These are phyloP conservation scores for Drosophila jambulina DNA, from an alignment of 1,140 invertebrate species.

Conservation along the genomic window DNA sequence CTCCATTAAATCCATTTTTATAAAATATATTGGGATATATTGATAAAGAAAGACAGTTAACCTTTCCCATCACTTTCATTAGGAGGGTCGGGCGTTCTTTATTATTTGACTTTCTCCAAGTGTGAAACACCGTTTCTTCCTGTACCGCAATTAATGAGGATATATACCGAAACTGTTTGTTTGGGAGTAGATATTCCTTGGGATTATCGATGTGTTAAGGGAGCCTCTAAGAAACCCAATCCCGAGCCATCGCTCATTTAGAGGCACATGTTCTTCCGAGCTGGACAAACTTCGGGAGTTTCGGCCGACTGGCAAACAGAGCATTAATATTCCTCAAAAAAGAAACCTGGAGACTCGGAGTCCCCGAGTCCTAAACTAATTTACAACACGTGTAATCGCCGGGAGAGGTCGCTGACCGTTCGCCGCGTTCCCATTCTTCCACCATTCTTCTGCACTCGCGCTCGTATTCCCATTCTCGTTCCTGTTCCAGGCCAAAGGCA, in stretches of 20 bases:
- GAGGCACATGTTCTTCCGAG: constrained; percentile 27
- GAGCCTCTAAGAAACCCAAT: not conserved
- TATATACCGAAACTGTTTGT: not conserved
- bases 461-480: constrained; percentile 37
- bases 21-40: not conserved
- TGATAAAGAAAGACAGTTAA: not conserved
- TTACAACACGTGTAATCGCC: constrained; percentile 80
- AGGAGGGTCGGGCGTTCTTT: too few species aligned
- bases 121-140: not conserved
- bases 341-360: constrained; percentile 30
- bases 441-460: constrained; percentile 10
- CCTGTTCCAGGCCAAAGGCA: constrained; percentile 67
- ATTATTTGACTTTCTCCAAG: constrained; percentile 4
- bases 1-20: not conserved
- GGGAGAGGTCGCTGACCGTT: constrained; percentile 73
- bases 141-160: not conserved
- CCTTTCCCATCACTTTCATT: not conserved
- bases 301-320: constrained; percentile 51
- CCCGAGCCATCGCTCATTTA: constrained; percentile 6
- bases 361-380: constrained; percentile 77
- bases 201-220: constrained; percentile 8
- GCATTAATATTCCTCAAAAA: constrained; percentile 64
- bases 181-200: not conserved
- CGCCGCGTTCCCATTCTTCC: constrained; percentile 40
- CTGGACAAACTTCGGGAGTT: constrained; percentile 17